Evolutionary conservation across 2,888 invertebrate genomes (phyloP).

Genomic region (Ernsta delagoae): DNA sequence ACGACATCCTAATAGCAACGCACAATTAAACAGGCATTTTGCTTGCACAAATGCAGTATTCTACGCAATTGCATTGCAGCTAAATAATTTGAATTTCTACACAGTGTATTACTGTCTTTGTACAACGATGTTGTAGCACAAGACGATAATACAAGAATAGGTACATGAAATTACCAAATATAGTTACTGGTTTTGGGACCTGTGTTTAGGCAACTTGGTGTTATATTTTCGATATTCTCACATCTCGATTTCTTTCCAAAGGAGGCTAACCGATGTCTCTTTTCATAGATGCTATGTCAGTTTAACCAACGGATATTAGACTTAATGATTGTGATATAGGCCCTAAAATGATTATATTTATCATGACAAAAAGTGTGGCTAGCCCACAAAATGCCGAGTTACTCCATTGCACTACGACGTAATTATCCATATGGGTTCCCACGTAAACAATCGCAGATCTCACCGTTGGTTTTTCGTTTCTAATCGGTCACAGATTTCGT

Average conservation of each 20-base stretch:
- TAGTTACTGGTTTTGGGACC: too few species aligned
- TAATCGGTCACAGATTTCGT: slow-evolving; percentile 74
- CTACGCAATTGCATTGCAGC: slow-evolving; percentile 34
- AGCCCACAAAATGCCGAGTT: background rate
- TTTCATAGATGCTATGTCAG: too few species aligned
- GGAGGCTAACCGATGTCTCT: too few species aligned
- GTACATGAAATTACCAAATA: background rate
- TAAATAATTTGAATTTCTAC: slow-evolving; percentile 45
- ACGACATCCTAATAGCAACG: slow-evolving; percentile 24
- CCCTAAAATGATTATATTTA: background rate
- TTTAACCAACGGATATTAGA: too few species aligned
- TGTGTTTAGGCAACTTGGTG: too few species aligned
- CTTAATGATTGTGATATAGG: too few species aligned
- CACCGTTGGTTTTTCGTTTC: slow-evolving; percentile 63
- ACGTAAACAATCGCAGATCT: slow-evolving; percentile 61
- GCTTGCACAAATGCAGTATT: slow-evolving; percentile 38
- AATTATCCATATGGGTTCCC: slow-evolving; percentile 54
- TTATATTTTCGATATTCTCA: too few species aligned
- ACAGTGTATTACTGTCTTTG: slow-evolving; percentile 30
- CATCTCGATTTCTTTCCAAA: too few species aligned
- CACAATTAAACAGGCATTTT: slow-evolving; percentile 33
- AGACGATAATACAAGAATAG: background rate
- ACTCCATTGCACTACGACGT: slow-evolving; percentile 5
- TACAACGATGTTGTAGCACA: slow-evolving; percentile 12
- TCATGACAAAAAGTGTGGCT: background rate